phyloP scores from a whole-genome alignment of 2,113 vertebrate species.

The Circaetus gallicus region DNA sequence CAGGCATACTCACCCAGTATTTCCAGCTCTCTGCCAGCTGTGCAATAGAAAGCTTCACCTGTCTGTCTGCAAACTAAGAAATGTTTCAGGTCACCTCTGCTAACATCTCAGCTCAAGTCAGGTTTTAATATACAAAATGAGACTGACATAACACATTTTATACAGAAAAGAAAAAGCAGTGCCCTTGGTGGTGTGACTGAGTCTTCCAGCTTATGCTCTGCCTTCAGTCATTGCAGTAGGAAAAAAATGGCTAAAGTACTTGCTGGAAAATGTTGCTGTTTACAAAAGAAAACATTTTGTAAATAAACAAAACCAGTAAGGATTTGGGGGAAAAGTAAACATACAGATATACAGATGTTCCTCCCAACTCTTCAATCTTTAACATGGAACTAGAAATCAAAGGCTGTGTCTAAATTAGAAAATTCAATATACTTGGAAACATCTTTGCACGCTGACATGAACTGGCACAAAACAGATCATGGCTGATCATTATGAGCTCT shows the following conservation, averaged over 20 bases:
- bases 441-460: neutral
- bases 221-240: neutral
- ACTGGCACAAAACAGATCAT: fast-evolving
- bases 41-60: neutral
- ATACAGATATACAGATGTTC: neutral
- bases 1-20: fast-evolving
- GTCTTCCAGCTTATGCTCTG: neutral
- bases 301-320: neutral
- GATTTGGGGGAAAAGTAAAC: neutral
- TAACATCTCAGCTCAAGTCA: neutral
- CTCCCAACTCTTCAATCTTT: neutral
- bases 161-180: neutral
- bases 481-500: neutral
- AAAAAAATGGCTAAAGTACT: neutral
- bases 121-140: neutral
- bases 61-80: neutral
- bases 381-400: neutral
- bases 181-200: neutral
- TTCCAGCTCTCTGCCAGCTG: neutral
- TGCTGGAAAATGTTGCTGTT: neutral
- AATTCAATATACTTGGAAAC: neutral
- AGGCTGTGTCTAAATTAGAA: neutral
- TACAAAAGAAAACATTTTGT: neutral
- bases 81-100: neutral
- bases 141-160: neutral